These are phyloP conservation scores for Galeopsomyia nigrocyanea DNA, from an alignment of 2,888 invertebrate genomes.

Conservation along the genomic window DNA sequence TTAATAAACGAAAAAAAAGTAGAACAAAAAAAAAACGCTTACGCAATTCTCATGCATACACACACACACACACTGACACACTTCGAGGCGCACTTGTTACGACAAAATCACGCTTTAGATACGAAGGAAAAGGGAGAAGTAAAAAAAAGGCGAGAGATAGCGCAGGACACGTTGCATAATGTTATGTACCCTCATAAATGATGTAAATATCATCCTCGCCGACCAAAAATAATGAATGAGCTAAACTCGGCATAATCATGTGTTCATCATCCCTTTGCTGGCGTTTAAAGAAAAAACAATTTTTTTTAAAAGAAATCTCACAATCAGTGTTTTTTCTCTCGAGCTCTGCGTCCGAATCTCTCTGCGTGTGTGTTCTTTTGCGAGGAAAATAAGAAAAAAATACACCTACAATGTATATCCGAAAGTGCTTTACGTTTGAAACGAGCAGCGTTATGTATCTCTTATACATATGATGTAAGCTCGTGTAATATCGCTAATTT, in stretches of 20 bases:
- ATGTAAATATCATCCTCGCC: constrained; percentile 43
- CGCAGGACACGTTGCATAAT: constrained; percentile 43
- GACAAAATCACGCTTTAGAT: constrained; percentile 57
- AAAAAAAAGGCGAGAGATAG: constrained; percentile 34
- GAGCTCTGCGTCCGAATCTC: background rate
- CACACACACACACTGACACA: background rate
- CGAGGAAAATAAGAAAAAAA: no score
- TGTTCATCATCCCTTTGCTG: constrained; percentile 23
- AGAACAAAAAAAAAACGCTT: constrained; percentile 21
- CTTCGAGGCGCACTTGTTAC: constrained; percentile 55
- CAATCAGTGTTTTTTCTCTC: constrained; percentile 33
- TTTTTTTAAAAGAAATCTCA: constrained; percentile 16
- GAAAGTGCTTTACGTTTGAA: constrained; percentile 38
- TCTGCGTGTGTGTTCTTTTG: no score
- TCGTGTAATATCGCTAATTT: constrained; percentile 32
- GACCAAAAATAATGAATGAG: constrained; percentile 39
- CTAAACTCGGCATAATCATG: constrained; percentile 23
- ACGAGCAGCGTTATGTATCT: constrained; percentile 23
- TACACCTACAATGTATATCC: no score
- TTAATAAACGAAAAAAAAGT: background rate
- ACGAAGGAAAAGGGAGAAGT: constrained; percentile 31
- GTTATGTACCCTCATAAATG: constrained; percentile 35
- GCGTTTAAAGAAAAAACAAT: constrained; percentile 2
- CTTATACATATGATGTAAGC: background rate
- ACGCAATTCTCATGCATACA: constrained; percentile 7